Evolutionary conservation across 37 sponge, comb jelly and placozoan genomes (phyloP).

Genomic region (Hormiphora californensis): DNA sequence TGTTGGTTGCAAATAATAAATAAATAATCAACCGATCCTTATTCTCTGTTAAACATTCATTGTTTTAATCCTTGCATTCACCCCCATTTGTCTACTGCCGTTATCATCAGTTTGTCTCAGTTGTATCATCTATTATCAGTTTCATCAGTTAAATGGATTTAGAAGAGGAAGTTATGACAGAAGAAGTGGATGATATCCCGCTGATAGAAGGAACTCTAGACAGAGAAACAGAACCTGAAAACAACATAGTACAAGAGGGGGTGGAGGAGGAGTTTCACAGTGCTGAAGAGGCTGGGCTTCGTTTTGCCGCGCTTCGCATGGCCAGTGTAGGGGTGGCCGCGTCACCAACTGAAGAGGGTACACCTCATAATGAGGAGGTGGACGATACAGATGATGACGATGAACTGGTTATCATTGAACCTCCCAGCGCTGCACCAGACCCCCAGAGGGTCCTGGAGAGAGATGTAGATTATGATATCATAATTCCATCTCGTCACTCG

Average conservation of each 20-base stretch:
- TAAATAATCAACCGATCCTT: too few species aligned
- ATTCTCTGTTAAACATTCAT: too few species aligned
- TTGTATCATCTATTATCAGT: too few species aligned
- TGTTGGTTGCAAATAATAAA: too few species aligned
- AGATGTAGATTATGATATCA: conserved; percentile 22
- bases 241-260: neutral
- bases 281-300: neutral
- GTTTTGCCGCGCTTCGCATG: too few species aligned
- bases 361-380: neutral
- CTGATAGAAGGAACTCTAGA: neutral
- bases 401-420: neutral
- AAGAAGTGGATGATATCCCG: neutral
- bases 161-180: neutral
- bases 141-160: too few species aligned
- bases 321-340: neutral
- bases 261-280: neutral
- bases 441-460: neutral
- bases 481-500: conserved; percentile 19
- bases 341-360: neutral
- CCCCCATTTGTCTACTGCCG: too few species aligned
- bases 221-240: neutral
- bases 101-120: too few species aligned
- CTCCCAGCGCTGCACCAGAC: neutral
- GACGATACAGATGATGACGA: neutral
- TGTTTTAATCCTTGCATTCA: too few species aligned